Percentiles rank a stretch among this genome's conserved stretches.
Evolutionary conservation across 2,888 invertebrate species (phyloP).

Genomic region (Schizaphis graminum): DNA sequence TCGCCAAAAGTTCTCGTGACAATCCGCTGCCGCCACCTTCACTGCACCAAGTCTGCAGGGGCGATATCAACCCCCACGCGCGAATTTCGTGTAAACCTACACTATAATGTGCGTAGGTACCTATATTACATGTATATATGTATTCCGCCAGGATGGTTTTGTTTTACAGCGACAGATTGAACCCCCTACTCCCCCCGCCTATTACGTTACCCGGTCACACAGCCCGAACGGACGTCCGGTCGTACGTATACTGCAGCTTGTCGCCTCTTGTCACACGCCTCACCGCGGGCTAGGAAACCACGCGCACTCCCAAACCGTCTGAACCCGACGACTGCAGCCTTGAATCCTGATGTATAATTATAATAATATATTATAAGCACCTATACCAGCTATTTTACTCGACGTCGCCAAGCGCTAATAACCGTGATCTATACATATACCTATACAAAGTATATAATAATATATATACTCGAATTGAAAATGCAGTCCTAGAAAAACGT

Average conservation of each 20-base stretch:
- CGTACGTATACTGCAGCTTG: background rate
- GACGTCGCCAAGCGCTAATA: background rate
- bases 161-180: conserved; percentile 16
- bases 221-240: conserved; percentile 38
- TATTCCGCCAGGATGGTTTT: background rate
- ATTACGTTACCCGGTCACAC: background rate
- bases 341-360: background rate
- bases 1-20: background rate
- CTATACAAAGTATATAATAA: no score
- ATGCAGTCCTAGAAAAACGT: background rate
- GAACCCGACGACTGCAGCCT: background rate
- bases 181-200: background rate
- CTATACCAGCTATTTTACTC: background rate
- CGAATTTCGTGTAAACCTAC: background rate
- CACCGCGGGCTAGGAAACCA: background rate
- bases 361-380: background rate
- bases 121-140: background rate
- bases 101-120: background rate
- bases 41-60: background rate
- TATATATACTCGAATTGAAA: background rate
- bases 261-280: conserved; percentile 9
- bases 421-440: background rate
- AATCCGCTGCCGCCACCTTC: background rate
- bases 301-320: background rate
- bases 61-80: background rate